A percentile compares a stretch with the other conserved stretches of the same genome.
phyloP scores from a whole-genome alignment of 2,113 vertebrate species.

The Gallinago paraguaiae region DNA sequence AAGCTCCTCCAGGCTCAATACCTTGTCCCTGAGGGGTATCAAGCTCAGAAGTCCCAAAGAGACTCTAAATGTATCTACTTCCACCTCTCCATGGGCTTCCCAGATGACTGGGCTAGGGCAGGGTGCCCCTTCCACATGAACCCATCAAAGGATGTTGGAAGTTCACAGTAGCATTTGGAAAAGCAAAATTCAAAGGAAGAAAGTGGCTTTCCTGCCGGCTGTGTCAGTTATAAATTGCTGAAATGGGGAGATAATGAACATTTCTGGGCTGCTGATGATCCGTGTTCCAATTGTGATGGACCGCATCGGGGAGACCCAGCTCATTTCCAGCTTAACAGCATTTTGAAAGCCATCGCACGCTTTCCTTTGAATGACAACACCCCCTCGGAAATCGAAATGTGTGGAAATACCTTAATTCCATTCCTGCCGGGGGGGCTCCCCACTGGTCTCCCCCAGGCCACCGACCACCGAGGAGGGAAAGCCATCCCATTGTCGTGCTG shows the following conservation, averaged over 20 bases:
- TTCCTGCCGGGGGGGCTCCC: not conserved
- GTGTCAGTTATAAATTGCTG: not conserved
- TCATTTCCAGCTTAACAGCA: not conserved
- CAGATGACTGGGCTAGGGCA: not conserved
- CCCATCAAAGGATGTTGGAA: not conserved
- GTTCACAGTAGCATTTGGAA: not conserved
- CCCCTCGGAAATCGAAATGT: not conserved
- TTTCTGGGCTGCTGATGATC: not conserved
- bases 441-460: not conserved
- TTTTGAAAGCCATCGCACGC: not conserved
- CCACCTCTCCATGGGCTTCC: not conserved
- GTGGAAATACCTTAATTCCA: slow-evolving; percentile 16
- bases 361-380: slow-evolving; percentile 1
- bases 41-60: not conserved
- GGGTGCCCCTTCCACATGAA: not conserved
- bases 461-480: slow-evolving; percentile 6
- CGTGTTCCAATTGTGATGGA: not conserved
- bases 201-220: not conserved
- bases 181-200: not conserved
- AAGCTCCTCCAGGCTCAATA: not conserved
- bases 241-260: not conserved
- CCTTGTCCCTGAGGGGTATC: not conserved
- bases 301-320: accelerated
- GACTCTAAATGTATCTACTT: not conserved
- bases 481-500: slow-evolving; percentile 54